Evolutionary conservation across 2,888 invertebrate species (phyloP), one percentile per base, ranked within the genome.

Genomic region (Itoplectis maculator): DNA sequence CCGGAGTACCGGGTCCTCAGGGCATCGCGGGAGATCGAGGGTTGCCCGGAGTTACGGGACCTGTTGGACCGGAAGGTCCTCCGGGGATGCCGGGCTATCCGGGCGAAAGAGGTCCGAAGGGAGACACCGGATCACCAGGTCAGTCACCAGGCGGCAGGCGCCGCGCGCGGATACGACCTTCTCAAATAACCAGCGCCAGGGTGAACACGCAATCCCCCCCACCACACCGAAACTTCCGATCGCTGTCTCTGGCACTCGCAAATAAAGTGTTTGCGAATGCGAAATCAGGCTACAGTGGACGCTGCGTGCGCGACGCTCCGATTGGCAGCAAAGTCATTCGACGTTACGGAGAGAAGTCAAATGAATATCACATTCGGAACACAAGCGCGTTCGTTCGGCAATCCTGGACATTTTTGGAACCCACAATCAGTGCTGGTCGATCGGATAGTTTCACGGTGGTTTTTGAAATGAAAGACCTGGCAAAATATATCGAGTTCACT

Each of bases 31-130:
- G 96, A 2, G 95, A 95, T 2, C 94, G 94, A 65, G 96, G 96
- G 2, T 94, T 94, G 2, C 94, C 95, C 66, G 97, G 97, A 1
- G 94, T 95, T 0, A 93, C 95, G 0, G 97, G 97, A 0, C 94
- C 95, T 0, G 94, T 95, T 0, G 97, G 97, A 0, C 95, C 95
- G 0, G 95, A 96, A 80, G 97, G 97, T 0, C 95, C 96, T 82
- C 94, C 95, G 2, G 94, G 94, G 45, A 86, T 90, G 42, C 90
- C 91, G 59, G 93, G 93, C 84, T 86, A 86, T 59, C 85, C 95
- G 0, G 97, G 97, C 0, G 97, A 97, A 88, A 97, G 97, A 0
- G 94, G 97, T 56, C 77, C 86, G 0, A 91, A 91, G 8, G 96
- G 96, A 0, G 94, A 94, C 42, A 94, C 95, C 54, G 96, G 96